Evolutionary conservation across 2,888 invertebrate genomes (phyloP), one percentile per base, ranked within the genome.

Genomic region (Hermaeophaga mercurialis): DNA sequence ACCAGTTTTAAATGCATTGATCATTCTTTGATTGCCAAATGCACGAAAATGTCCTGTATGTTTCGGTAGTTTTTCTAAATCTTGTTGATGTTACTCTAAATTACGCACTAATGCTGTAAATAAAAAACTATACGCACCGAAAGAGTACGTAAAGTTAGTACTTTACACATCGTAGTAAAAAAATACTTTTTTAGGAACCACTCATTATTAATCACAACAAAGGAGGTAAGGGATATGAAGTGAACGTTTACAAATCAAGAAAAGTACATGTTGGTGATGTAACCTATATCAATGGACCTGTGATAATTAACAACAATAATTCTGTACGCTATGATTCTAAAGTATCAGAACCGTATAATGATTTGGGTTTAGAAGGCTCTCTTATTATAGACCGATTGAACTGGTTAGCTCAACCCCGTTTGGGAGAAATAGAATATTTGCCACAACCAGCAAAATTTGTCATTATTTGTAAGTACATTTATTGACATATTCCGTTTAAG

Each of bases 331-430:
- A 34, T 18, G 47, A 58, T 9, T 36, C n/a, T 22, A 24, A 14
- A 22, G 12, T 36, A 14, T 9, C 44, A 8, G 14, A 17, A n/a
- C 24, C 45, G 1, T 47, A 48, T n/a, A 33, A 17, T 11, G 53
- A 59, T 18, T 28, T 38, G 8, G 39, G 31, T 36, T 15, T 12
- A 9, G 15, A 18, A 7, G 26, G 11, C 18, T 28, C 24, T 18
- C 15, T 48, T 1, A 57, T 65, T 5, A 53, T 80, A 12, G 68
- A 75, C 9, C 72, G 81, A 8, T 68, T 72, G 41, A 73, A 74
- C 44, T 82, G 82, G 82, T 65, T 82, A 39, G 81, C 81, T 6
- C 80, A 81, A 64, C 75, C 71, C 17, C 79, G 81, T 3, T 66
- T 78, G 54, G 75, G 74, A 22, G 75, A 75, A 48, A 64, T 73